Percentiles rank a stretch among this genome's conserved stretches.
Evolutionary conservation across 2,797 vertebrate species (phyloP).

Genomic region (Distichodus sexfasciatus): DNA sequence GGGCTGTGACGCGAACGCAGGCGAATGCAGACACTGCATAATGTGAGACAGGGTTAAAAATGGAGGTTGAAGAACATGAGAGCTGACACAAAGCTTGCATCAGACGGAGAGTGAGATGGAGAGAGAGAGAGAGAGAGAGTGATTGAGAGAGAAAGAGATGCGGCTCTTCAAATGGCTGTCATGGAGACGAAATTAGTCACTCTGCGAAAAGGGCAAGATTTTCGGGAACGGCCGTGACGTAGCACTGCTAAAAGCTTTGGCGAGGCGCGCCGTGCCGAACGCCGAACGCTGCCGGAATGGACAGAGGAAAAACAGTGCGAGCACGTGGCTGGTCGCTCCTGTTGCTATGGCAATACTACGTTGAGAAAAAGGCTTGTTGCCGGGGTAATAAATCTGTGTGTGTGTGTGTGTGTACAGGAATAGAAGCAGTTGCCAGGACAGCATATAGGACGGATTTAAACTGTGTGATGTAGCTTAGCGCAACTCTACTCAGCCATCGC

Average conservation of each 20-base stretch:
- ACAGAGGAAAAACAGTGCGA: too few species aligned
- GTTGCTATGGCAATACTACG: constrained; percentile 50
- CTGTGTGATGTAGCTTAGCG: not conserved
- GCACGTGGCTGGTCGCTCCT: constrained; percentile 26
- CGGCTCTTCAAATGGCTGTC: too few species aligned
- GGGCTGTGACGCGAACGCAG: not conserved
- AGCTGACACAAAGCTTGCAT: constrained; percentile 56
- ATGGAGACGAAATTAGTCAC: too few species aligned
- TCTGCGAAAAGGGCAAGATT: not conserved
- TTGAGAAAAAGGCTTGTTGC: constrained; percentile 50
- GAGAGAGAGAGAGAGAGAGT: not conserved
- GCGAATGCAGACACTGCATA: too few species aligned
- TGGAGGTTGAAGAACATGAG: constrained; percentile 41
- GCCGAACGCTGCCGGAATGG: too few species aligned
- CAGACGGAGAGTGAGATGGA: constrained; percentile 43
- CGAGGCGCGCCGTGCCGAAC: not conserved
- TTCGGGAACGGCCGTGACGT: constrained; percentile 24
- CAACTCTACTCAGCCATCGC: not conserved
- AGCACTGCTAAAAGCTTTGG: constrained; percentile 29
- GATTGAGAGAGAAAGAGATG: not conserved
- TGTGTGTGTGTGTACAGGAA: not conserved
- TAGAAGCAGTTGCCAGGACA: not conserved
- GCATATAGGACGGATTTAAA: too few species aligned
- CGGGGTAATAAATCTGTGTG: constrained; percentile 43
- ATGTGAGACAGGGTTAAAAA: too few species aligned